Evolutionary conservation across 2,888 invertebrate species (phyloP).

Genomic region (Adineta ricciae): DNA sequence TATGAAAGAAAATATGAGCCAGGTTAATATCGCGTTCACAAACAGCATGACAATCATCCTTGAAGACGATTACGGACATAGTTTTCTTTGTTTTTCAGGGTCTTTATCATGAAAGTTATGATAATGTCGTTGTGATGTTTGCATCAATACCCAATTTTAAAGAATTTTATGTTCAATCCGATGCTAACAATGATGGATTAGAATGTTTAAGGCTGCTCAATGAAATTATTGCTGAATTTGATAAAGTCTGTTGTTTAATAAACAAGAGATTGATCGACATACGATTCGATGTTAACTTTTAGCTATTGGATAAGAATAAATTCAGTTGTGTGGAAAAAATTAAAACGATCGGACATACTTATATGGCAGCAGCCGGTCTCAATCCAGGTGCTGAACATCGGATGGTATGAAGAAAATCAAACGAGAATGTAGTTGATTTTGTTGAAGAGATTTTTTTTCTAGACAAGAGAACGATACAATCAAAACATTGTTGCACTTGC

Average conservation of each 20-base stretch:
- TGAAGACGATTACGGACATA: no score
- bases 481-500: constrained; percentile 55
- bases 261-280: no score
- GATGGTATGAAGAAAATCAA: background rate
- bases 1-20: constrained; percentile 56
- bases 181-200: constrained; percentile 84
- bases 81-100: background rate
- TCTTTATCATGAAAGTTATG: constrained; percentile 78
- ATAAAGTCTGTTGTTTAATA: constrained; percentile 50
- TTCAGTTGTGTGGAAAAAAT: constrained; percentile 94
- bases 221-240: constrained; percentile 95
- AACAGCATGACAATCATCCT: no score
- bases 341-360: constrained; percentile 92
- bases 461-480: constrained; percentile 50
- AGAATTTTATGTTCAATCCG: constrained; percentile 91
- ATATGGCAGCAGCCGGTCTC: constrained; percentile 90
- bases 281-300: no score
- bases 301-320: constrained; percentile 80
- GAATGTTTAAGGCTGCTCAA: constrained; percentile 85
- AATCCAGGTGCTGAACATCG: constrained; percentile 54
- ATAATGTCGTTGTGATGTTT: constrained; percentile 89
- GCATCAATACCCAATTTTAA: constrained; percentile 95
- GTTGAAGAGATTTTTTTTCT: constrained; percentile 27
- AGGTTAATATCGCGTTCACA: background rate
- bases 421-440: no score